Base-by-base conservation (phyloP, 2,113 vertebrate genomes). In the Damaliscus lunatus region DNA sequence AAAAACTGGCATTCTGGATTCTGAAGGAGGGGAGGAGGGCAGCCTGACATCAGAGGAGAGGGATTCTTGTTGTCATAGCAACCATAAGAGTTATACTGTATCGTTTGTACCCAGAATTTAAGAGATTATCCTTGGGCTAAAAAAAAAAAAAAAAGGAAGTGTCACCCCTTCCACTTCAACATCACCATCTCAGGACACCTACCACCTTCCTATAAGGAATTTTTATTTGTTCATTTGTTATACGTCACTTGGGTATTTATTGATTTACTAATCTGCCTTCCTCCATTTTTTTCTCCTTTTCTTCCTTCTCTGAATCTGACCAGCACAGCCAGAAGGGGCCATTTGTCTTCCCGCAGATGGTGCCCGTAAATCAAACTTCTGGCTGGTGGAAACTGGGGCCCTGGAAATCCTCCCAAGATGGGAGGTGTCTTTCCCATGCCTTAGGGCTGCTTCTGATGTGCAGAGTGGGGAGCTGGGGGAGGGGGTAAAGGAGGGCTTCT, bases 281-380 rank as follows among this genome's bases (percentile, higher is more conserved):
- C 81, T 64, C 48, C 93, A 95, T 97, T 98, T 88, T 97, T 87
- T 96, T 88, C 80, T 90, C 16, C 83, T 90, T 94, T 91, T 90
- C 88, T 0, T 93, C 21, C 78, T 96, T 94, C 62, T 62, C 77
- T 0, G 0, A 86, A 83, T 95, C 91, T 87, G 95, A 93, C 83
- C 2, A 36, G 59, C 96, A 92, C 60, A 98, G 96, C 87, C 83
- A 93, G 95, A 98, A 97, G 91, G 89, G 86, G 50, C 92, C 93
- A 97, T 98, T 98, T 92, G 90, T 96, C 97, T n/a, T 31, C 16
- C 29, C 43, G 13, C 90, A 96, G 96, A 96, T 97, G 93, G 94
- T 97, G 82, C 93, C 96, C 80, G 96, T 97, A 97, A 97, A 97
- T 98, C 96, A 97, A 97, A 97, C 93, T 98, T 98, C 93, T 89